Base-by-base conservation (phyloP, 2,888 invertebrate genomes). In the Cacoxenus indagator region DNA sequence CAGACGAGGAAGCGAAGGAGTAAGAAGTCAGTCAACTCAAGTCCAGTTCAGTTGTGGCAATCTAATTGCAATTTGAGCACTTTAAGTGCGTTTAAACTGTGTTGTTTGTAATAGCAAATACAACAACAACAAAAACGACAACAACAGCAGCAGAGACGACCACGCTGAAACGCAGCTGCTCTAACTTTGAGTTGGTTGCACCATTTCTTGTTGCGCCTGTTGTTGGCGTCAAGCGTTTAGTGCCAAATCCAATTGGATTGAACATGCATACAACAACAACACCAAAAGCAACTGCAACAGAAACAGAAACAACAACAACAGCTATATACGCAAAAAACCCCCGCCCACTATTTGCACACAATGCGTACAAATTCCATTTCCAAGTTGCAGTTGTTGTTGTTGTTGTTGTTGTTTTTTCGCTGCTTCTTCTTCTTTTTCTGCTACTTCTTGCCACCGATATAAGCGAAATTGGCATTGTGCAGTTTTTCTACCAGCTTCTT, bases 61-160 rank as follows among this genome's bases (percentile, higher is more conserved):
- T 65, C 72, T 72, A 72, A 72, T 72, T 72, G 66, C 64, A 69
- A 70, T 72, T 68, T 68, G 69, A 68, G 68, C 69, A 72, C 72
- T 72, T 71, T n/a, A n/a, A 27, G 55, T 24, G 55, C 55, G 55
- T n/a, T 26, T 26, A 55, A 19, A 14, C n/a, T n/a, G n/a, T n/a
- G n/a, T 67, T 29, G 6, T 43, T 43, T 51, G 69, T 78, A 72
- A 68, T 78, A 80, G 71, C 78, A 77, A 45, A 78, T 75, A 27
- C 43, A 66, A 31, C 31, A 55, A 14, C 27, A 27, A 27, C 9
- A 0, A n/a, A 4, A 59, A 22, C 55, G 22, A 55, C 19, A 22
- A 17, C 17, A 29, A 22, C 64, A 65, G 46, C 59, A 59, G 24
- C 46, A 27, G n/a, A n/a, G n/a, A 46, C 61, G 55, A 45, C 45